Evolutionary conservation across 2,888 invertebrate species (phyloP).

Genomic region (Agriotes lineatus): DNA sequence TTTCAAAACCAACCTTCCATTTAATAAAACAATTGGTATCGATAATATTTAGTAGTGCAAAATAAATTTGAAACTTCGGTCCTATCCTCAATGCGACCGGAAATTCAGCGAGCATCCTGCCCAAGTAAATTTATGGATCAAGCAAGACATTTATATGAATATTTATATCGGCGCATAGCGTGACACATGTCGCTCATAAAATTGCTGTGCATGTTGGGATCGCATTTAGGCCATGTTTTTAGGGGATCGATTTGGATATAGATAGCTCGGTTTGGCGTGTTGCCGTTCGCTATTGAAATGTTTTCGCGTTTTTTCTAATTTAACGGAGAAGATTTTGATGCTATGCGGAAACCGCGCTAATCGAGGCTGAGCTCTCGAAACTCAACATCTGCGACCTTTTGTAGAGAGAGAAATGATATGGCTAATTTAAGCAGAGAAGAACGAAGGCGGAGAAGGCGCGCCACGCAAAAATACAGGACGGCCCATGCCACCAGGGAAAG

Average conservation of each 20-base stretch:
- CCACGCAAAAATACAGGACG: slow-evolving; percentile 94
- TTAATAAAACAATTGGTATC: too few relatives aligned
- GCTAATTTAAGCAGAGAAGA: slow-evolving; percentile 79
- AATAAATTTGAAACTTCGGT: too few relatives aligned
- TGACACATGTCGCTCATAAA: slow-evolving; percentile 49
- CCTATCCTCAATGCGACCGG: too few relatives aligned
- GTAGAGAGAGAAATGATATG: slow-evolving; percentile 63
- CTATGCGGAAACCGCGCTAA: too few relatives aligned
- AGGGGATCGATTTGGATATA: slow-evolving; percentile 30
- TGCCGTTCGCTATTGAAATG: slow-evolving; percentile 16
- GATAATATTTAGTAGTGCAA: too few relatives aligned
- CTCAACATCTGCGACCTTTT: slow-evolving; percentile 4
- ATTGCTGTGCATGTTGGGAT: slow-evolving; percentile 47
- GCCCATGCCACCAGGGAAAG: slow-evolving; percentile 97
- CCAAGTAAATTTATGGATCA: slow-evolving; percentile 43
- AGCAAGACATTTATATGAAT: slow-evolving; percentile 46
- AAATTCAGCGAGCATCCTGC: not conserved
- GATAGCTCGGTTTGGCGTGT: slow-evolving; percentile 1
- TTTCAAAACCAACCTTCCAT: too few relatives aligned
- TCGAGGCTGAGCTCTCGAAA: not conserved
- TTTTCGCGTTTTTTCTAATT: too few relatives aligned
- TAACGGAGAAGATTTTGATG: too few relatives aligned
- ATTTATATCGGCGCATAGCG: slow-evolving; percentile 45
- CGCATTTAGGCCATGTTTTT: slow-evolving; percentile 39
- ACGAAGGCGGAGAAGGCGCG: slow-evolving; percentile 87